Percentiles rank a stretch among this genome's conserved stretches.
Conservation (phyloP, 2,888 invertebrate genomes). For the Silvanus unidentatus region DNA sequence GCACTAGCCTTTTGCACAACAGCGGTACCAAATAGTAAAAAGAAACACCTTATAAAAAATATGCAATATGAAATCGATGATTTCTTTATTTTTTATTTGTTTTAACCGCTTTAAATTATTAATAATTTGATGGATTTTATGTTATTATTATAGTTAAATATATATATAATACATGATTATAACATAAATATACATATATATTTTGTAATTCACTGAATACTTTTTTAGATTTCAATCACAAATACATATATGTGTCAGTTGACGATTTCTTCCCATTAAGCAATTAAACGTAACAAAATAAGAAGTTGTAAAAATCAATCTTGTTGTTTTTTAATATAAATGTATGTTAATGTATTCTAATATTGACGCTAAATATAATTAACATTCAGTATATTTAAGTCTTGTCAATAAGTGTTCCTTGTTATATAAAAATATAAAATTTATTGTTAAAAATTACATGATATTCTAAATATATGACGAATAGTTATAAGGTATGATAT, state of each 20-base stretch:
- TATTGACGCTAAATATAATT: slow-evolving; percentile 43
- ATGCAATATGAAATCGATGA: slow-evolving; percentile 17
- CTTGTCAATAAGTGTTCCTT: slow-evolving; percentile 27
- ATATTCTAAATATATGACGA: too few relatives aligned
- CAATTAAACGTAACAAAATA: slow-evolving; percentile 21
- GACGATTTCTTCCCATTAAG: slow-evolving; percentile 38
- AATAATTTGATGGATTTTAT: slow-evolving; percentile 12
- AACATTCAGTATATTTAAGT: slow-evolving; percentile 34
- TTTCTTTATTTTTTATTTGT: too few relatives aligned
- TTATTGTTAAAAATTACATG: too few relatives aligned
- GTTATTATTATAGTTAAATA: slow-evolving; percentile 32
- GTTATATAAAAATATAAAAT: slow-evolving; percentile 7
- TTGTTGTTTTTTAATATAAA: slow-evolving; percentile 45
- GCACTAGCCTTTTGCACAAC: slow-evolving; percentile 38
- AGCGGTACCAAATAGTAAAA: slow-evolving; percentile 31
- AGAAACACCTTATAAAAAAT: slow-evolving; percentile 11
- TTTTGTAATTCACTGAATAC: slow-evolving; percentile 38
- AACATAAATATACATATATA: slow-evolving; percentile 25
- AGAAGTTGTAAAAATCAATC: slow-evolving; percentile 41
- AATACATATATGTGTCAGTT: slow-evolving; percentile 38
- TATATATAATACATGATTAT: slow-evolving; percentile 28
- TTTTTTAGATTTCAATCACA: slow-evolving; percentile 38
- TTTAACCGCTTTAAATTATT: too few relatives aligned
- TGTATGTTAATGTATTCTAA: slow-evolving; percentile 44
- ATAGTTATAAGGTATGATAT: too few relatives aligned